Base-by-base conservation (phyloP, 2,888 invertebrate species). In the Acleris literana region DNA sequence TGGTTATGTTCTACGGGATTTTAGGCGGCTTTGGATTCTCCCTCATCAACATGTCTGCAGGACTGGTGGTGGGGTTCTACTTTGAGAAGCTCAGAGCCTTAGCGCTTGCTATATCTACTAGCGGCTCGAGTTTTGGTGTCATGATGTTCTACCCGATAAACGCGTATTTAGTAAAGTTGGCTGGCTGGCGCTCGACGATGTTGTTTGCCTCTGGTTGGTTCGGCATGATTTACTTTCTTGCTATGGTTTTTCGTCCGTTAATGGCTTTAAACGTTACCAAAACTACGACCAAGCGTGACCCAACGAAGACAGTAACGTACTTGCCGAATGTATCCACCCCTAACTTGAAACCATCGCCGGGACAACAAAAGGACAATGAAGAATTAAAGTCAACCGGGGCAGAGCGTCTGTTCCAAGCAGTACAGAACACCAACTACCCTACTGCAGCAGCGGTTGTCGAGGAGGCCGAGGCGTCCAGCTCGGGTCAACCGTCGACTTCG, bases 31-130 rank as follows among this genome's bases (percentile, higher is more conserved):
- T 88, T 64, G 92, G 92, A 54, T 89, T 79, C 67, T 84, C 86
- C 63, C 76, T 92, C 16, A 78, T 88, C 43, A 86, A 87, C 75
- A 83, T 92, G 84, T 72, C 87, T 5, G 76, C 85, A 46, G 72
- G 72, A 48, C 74, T 92, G 54, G 79, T 92, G 13, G 91, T 92
- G 2, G 91, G 92, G n/a, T 92, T 92, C 78, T 91, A 92, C 76
- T 92, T 92, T 74, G 90, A 91, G 73, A 87, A 73, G 72, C 74
- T 87, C 39, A 81, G 92, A 20, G 79, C 90, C 3, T 22, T 91
- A 48, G 90, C 90, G 16, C 74, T 92, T 70, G 69, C 91, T 9
- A 78, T 91, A 71, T 72, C 87, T 48, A 78, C 83, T 4, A 74
- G 79, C 69, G 92, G 92, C 53, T 88, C 90, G 20, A 88, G 90